phyloP scores from a whole-genome alignment of 2,888 invertebrate genomes.

The Julus scanicus region DNA sequence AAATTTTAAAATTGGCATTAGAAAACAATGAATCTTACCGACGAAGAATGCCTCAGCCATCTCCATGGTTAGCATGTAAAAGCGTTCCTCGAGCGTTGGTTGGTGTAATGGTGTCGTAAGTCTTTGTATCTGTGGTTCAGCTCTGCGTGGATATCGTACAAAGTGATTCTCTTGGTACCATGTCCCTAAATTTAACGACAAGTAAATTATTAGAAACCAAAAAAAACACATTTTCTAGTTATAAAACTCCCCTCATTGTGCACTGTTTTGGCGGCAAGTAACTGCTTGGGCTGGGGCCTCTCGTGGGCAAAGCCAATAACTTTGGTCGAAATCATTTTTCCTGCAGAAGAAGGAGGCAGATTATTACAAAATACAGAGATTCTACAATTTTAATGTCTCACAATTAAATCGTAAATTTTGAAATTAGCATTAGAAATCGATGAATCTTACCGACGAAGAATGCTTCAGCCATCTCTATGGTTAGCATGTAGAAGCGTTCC shows the following conservation, averaged over 20 bases:
- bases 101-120: slow-evolving; percentile 80
- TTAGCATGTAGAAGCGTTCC: slow-evolving; percentile 92
- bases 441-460: slow-evolving; percentile 83
- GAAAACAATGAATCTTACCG: slow-evolving; percentile 71
- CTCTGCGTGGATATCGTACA: slow-evolving; percentile 97
- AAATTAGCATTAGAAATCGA: not conserved
- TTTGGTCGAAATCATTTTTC: too few relatives aligned
- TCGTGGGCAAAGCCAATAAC: too few relatives aligned
- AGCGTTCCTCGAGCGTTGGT: slow-evolving; percentile 86
- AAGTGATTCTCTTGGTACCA: slow-evolving; percentile 78
- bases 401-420: too few relatives aligned
- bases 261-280: too few relatives aligned
- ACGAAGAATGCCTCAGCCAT: slow-evolving; percentile 93
- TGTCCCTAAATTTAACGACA: too few relatives aligned
- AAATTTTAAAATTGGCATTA: too few relatives aligned
- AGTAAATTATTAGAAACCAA: too few relatives aligned
- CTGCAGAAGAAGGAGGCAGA: too few relatives aligned
- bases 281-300: too few relatives aligned
- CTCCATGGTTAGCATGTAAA: slow-evolving; percentile 96
- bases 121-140: slow-evolving; percentile 94
- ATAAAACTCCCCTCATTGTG: too few relatives aligned
- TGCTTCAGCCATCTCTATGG: slow-evolving; percentile 94
- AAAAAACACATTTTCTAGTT: too few relatives aligned
- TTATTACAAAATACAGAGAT: too few relatives aligned
- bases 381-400: not conserved